Evolutionary conservation across 2,797 vertebrate species (phyloP), one percentile per base, ranked within the genome.

Genomic region (Thripadectes ignobilis): DNA sequence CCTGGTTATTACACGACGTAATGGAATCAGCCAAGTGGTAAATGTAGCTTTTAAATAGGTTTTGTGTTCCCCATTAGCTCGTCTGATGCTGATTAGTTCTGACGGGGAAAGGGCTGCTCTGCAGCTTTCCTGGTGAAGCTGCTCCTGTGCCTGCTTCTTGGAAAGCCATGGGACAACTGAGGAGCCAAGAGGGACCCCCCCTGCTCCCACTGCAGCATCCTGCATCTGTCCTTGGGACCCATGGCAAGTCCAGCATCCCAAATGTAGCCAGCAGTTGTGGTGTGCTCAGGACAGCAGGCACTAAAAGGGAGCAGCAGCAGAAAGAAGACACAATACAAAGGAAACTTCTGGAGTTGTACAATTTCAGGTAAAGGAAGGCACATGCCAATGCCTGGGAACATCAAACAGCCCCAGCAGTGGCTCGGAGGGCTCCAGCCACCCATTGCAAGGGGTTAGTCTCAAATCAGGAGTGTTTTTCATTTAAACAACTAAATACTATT

Each of bases 21-120:
- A 99, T 99, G 99, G 99, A 99, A 99, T 98, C 99, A 99, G 99
- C 98, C 99, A 99, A 99, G 99, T 99, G 99, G 98, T 98, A 99
- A 99, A 99, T 99, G 99, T 98, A 99, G 98, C 98, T 99, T 98
- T 99, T 99, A 99, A 99, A 99, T 99, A 98, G 99, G 98, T 99
- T 99, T 98, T 98, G 98, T 99, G 98, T 98, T 99, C 98, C 98
- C 99, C 98, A 98, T 99, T 99, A 99, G 98, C 98, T 98, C 94
- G 69, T 88, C 96, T 99, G 99, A 99, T 89, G 97, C 98, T 99
- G 99, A 99, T 99, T 97, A 98, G 97, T 98, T 98, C 98, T 99
- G 99, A 99, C 98, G 97, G 98, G 96, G 96, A 94, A 98, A 98
- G 98, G 98, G 97, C 97, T 91, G 98, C 98, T 98, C 98, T 99